Base-by-base conservation (phyloP, 2,888 invertebrate species). In the Melangyna quadrimaculata region DNA sequence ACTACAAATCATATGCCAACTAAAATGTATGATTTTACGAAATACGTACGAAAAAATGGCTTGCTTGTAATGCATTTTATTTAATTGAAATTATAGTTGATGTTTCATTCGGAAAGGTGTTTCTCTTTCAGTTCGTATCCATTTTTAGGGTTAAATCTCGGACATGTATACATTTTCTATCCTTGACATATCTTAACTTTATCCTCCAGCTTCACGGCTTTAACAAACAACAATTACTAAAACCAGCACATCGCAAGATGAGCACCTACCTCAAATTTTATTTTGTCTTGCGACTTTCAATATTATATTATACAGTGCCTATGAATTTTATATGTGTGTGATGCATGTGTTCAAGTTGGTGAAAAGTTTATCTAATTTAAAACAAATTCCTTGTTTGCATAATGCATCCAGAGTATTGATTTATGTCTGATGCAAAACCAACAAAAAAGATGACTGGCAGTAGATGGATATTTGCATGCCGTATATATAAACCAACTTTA, bases 381-480 rank as follows among this genome's bases (percentile, higher is more conserved):
- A 40, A 65, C 29, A 65, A 65, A 65, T 65, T 65, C 65, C 45
- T 40, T 45, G 29, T 45, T 45, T 65, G 65, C 45, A 65, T 45
- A 65, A 45, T 65, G 45, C 65, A 65, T 65, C 19, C 65, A 19
- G 5, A 45, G 32, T 65, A 29, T 65, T 65, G 65, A 65, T 65
- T 65, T 65, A 65, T 45, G 43, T 65, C 19, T 45, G 65, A 22
- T 59, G 29, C 37, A 55, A 40, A 27, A 17, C 6, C 27, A 14
- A 55, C 6, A 57, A 32, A 22, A 27, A 43, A 55, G n/a, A 40
- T 55, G 32, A 67, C 22, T 51, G 19, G 35, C 70, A 70, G 55
- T 1, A 43, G 37, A 51, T 43, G 70, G 17, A 55, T 43, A 51
- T 43, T 55, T 70, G 53, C 35, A 3, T 53, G 24, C 6, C 37